Evolutionary conservation across 2,113 vertebrate species (phyloP).

Genomic region (Pao palembangensis): DNA sequence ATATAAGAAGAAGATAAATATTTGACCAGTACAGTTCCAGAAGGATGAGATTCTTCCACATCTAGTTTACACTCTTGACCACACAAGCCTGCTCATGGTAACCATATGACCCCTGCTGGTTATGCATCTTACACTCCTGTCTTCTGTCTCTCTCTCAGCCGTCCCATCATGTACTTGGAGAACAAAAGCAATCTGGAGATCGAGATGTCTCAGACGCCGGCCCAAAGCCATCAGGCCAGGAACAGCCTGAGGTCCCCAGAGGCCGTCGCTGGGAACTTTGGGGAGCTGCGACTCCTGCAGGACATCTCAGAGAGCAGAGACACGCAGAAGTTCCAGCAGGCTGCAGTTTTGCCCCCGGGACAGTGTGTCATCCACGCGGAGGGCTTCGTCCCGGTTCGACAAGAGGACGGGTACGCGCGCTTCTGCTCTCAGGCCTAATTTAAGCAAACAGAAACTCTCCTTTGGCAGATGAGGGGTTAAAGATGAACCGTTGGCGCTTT

Average conservation of each 20-base stretch:
- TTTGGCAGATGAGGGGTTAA: too few relatives aligned
- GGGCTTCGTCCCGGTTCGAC: constrained; percentile 51
- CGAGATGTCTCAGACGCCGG: constrained; percentile 75
- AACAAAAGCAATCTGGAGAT: constrained; percentile 80
- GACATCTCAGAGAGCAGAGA: constrained; percentile 75
- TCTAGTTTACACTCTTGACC: too few relatives aligned
- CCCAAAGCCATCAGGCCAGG: constrained; percentile 59
- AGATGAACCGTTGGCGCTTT: too few relatives aligned
- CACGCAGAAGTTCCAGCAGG: constrained; percentile 75
- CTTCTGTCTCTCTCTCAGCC: background rate
- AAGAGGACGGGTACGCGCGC: constrained; percentile 68
- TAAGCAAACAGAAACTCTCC: background rate
- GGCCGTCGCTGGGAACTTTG: constrained; percentile 69
- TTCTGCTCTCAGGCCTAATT: background rate
- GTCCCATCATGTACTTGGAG: constrained; percentile 81
- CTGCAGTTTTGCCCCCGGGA: constrained; percentile 66
- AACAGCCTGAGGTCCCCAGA: constrained; percentile 61
- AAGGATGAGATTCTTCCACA: too few relatives aligned
- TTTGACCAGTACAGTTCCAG: too few relatives aligned
- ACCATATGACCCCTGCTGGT: too few relatives aligned
- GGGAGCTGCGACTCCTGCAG: constrained; percentile 77
- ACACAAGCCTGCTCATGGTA: too few relatives aligned
- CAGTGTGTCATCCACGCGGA: constrained; percentile 67
- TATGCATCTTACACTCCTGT: background rate
- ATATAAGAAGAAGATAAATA: too few relatives aligned